Base-by-base conservation (phyloP, 2,888 invertebrate species). In the Drosophila birchii region DNA sequence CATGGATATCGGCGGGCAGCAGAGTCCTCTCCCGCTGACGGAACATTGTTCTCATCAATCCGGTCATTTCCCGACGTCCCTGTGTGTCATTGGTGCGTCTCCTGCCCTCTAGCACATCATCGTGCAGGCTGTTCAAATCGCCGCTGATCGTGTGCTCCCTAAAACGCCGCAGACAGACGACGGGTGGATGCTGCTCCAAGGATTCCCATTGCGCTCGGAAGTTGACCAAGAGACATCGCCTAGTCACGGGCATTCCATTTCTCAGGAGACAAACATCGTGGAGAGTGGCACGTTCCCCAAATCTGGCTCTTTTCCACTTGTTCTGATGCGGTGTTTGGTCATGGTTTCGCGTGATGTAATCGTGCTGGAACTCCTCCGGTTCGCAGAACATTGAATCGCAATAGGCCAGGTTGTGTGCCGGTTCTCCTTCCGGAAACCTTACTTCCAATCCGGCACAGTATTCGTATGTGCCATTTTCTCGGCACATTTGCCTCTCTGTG, bases 1-100 rank as follows among this genome's bases (percentile, higher is more conserved):
- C 93, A 84, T 94, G 94, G 51, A 95, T 93, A 90, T 95, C 95
- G 8, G 94, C 94, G 1, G 95, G 94, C 70, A 94, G 93, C 2
- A 95, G 90, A 4, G 79, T 81, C 12, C 76, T 77, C 7, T 86
- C 73, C 0, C 53, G 63, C 43, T 81, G 76, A 0, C 75, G 54
- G 16, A 91, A 78, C 56, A 91, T 75, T 0, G 44, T 56, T 6
- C 79, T 60, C 76, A 90, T 72, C 0, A 43, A 23, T 0, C 63
- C 44, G 0, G 81, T 75, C 8, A 79, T 59, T 34, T 66, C 58
- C 1, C 73, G 76, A 0, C 85, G 82, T 12, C 67, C 72, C 20
- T 76, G 69, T 9, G 68, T 71, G 32, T 75, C 54, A 5, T 71
- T 77, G 9, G 71, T 71, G 3, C 49, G 64, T 2, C 75, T 45